Base-by-base conservation (phyloP, 2,113 vertebrate genomes). In the Naja naja region DNA sequence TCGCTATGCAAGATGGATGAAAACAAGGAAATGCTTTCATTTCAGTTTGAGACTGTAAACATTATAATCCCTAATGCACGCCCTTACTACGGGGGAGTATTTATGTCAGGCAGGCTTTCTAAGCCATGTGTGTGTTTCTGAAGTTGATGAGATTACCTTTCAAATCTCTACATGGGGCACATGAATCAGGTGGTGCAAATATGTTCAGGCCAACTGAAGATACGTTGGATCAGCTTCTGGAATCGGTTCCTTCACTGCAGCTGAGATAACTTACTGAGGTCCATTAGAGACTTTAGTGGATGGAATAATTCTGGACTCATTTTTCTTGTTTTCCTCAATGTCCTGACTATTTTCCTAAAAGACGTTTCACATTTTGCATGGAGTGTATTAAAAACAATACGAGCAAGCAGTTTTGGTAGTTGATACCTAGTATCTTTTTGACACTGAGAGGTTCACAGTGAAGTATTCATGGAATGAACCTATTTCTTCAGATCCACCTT, bases 61-160 rank as follows among this genome's bases (percentile, higher is more conserved):
- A 45, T 94, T 90, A 93, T 5, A 11, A 54, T 53, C 60, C 89
- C 55, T 94, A 91, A 95, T 87, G 91, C 9, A 91, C 34, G 0
- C 87, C 92, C 90, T 87, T 92, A 87, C 91, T 94, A 88, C 93
- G 93, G 89, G 89, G 52, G 43, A 90, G 89, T 81, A 95, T 97
- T 96, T 97, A 96, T 96, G 94, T 88, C 94, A 94, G 4, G 88
- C 39, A 90, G 94, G 94, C 93, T 93, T 90, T 94, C 90, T 25
- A 54, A 54, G 5, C 2, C 74, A 91, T 74, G 6, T 45, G 43
- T 60, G 30, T 27, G 87, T 74, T 89, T 0, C 34, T 7, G 92
- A 91, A 89, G 58, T 91, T 93, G 74, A 54, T 30, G 52, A 22
- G 91, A 91, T 90, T 94, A 56, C 90, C 43, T 92, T 93, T 93